These are phyloP conservation scores for Parotocinclus haroldoi DNA, from an alignment of 2,797 vertebrate genomes.

Conservation along the genomic window DNA sequence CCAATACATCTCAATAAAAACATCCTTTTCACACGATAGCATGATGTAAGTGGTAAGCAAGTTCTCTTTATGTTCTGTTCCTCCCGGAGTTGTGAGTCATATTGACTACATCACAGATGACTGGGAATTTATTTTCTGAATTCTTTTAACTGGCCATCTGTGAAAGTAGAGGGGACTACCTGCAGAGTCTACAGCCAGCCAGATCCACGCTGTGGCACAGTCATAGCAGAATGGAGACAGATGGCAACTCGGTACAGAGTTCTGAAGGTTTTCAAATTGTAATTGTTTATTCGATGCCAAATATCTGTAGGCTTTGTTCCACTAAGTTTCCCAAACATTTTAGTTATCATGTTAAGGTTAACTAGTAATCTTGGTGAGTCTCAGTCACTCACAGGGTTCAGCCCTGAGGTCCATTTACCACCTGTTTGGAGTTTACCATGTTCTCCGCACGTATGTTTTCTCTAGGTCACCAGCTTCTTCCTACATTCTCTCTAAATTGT, in stretches of 20 bases:
- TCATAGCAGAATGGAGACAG: not conserved
- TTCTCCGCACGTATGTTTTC: too few relatives aligned
- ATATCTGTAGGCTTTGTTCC: not conserved
- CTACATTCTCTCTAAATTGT: too few relatives aligned
- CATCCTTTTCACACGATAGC: constrained; percentile 21
- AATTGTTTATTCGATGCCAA: not conserved
- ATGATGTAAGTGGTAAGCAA: constrained; percentile 15
- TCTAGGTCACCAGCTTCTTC: too few relatives aligned
- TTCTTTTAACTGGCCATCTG: constrained; percentile 42
- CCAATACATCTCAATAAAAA: constrained; percentile 41
- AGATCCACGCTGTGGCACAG: not conserved
- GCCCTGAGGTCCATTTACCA: too few relatives aligned
- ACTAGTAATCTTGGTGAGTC: too few relatives aligned
- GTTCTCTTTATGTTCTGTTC: too few relatives aligned
- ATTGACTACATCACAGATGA: constrained; percentile 34
- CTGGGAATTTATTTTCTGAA: constrained; percentile 45
- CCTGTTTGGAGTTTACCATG: too few relatives aligned
- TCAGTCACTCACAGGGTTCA: too few relatives aligned
- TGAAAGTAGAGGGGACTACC: constrained; percentile 23
- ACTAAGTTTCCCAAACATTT: not conserved
- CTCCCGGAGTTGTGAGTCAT: too few relatives aligned
- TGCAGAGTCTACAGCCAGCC: constrained; percentile 5
- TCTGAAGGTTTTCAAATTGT: not conserved
- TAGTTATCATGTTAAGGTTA: too few relatives aligned
- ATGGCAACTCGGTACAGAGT: not conserved